These are phyloP conservation scores for Lysandra coridon DNA, from an alignment of 2,888 invertebrate species.

Conservation along the genomic window DNA sequence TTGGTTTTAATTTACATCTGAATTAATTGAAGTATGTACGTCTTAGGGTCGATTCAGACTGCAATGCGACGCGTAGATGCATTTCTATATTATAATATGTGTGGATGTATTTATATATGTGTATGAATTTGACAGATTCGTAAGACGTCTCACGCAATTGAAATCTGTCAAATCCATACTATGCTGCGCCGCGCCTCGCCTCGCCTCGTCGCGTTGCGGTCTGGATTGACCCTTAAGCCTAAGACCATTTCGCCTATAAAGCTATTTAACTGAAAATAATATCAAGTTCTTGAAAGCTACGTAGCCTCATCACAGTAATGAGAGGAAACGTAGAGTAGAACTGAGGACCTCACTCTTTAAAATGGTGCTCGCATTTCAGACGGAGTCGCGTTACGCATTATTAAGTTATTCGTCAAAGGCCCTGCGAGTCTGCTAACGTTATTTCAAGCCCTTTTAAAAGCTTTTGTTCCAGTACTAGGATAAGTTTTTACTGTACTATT, in stretches of 20 bases:
- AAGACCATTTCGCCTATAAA: background rate
- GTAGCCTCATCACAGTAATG: background rate
- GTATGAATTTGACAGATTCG: too few species aligned
- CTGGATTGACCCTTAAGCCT: too few species aligned
- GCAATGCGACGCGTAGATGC: too few species aligned
- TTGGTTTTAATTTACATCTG: too few species aligned
- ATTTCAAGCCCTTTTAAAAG: slow-evolving; percentile 14
- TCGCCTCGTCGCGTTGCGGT: too few species aligned
- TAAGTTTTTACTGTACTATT: background rate
- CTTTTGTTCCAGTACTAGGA: background rate
- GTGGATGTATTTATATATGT: too few species aligned
- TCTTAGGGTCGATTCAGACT: too few species aligned
- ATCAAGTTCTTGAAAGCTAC: background rate
- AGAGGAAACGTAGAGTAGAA: background rate
- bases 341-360: background rate
- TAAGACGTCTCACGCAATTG: too few species aligned
- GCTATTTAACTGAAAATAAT: background rate
- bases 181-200: too few species aligned
- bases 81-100: too few species aligned
- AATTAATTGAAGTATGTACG: too few species aligned
- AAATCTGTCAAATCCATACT: too few species aligned
- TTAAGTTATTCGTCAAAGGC: slow-evolving; percentile 17
- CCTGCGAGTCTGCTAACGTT: background rate
- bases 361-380: background rate
- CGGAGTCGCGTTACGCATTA: slow-evolving; percentile 13